Evolutionary conservation across 2,797 vertebrate genomes (phyloP), one percentile per base, ranked within the genome.

Genomic region (Pangasius mekongensis): DNA sequence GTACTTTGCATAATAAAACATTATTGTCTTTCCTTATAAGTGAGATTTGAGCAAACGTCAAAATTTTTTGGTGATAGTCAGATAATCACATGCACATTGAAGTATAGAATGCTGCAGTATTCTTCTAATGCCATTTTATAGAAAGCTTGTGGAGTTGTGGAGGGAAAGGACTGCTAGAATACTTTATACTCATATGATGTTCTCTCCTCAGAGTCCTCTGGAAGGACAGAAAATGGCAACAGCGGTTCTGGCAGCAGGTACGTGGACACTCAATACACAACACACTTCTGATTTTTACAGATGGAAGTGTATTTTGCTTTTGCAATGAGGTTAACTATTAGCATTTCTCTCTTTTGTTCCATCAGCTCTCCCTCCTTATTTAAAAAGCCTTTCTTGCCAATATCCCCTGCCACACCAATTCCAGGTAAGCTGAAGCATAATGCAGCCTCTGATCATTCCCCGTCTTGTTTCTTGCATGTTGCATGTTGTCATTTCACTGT

Each of bases 321-420:
- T 33, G 0, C 22, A 4, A 20, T 69, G 20, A 85, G 64, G 3
- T 36, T 66, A 11, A 24, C 83, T 24, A 24, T 47, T 18, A 83
- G 22, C 9, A 5, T 78, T 49, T 66, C 10, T 90, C 24, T 78
- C 18, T 60, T 78, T 56, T 87, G 22, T 85, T 69, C 18, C 91
- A 97, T 96, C 90, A 92, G 95, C 86, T 97, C 97, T 88, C 97
- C 97, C 0, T 97, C 97, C 43, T 96, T 95, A 91, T 98, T 98
- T 92, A 97, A 96, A 89, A 97, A 96, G 91, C 97, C 97, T 10
- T 97, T 98, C 83, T 96, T 98, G 88, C 97, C 97, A 4, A 95
- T 97, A 0, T 95, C 97, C 67, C 93, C 96, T 36, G 92, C 93
- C 83, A 94, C 95, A 4, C 93, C 95, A 3, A 94, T 93, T 58